Base-by-base conservation (phyloP, 2,113 vertebrate genomes). In the Bucco capensis region DNA sequence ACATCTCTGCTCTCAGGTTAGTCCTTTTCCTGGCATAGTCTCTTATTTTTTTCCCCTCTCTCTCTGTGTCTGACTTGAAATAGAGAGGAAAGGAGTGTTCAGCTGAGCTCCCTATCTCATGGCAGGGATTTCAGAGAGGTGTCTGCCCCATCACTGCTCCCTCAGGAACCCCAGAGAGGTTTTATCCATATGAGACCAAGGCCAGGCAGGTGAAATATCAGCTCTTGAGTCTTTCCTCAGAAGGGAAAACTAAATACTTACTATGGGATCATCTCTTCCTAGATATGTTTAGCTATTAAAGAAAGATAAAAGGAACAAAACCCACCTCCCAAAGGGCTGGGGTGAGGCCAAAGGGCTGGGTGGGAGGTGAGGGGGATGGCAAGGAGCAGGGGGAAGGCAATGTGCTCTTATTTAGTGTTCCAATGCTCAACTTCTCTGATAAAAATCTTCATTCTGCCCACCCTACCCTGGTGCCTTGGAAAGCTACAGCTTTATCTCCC, bases 401-500 rank as follows among this genome's bases (percentile, higher is more conserved):
- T 6, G 62, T 72, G 38, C 9, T 90, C 40, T 42, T 89, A 90
- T 89, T 67, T n/a, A 83, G 12, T 62, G 42, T 87, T 93, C 84
- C 82, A 83, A 1, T 53, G 75, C 88, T 95, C 83, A 93, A 94
- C 60, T 91, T 96, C 92, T 94, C 83, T 83, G 90, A 94, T 96
- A 94, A 95, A n/a, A 95, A 95, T 94, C 91, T 97, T 94, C 88
- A 95, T 94, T 96, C 92, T 94, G 79, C 93, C 93, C 93, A 97
- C 92, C 93, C 95, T 96, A 96, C 79, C 73, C 82, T 77, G 4
- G 74, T 94, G 95, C 95, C 82, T 89, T 53, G 61, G 92, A 88
- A 96, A 92, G 84, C 81, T 96, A 96, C 95, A 96, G 95, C 94
- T 96, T 96, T 95, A 96, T 95, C 93, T 96, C 93, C 85, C 92